Conservation (phyloP, 2,113 vertebrate species). For the Campylorhamphus procurvoides region DNA sequence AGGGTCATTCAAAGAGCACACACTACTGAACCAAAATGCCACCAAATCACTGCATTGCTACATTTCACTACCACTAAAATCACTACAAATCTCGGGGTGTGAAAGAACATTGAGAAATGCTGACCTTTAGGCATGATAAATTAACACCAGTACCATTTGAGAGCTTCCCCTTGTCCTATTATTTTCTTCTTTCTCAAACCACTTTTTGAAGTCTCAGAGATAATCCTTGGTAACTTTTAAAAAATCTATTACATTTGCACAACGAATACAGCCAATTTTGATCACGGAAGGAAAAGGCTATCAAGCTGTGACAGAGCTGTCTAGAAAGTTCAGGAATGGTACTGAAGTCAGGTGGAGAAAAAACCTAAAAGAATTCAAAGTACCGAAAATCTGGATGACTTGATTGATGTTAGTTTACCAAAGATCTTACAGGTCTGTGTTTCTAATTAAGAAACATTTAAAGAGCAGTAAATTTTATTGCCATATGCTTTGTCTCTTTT, state of each 20-base stretch:
- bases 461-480: not conserved
- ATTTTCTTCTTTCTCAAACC: not conserved
- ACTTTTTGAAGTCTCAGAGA: not conserved
- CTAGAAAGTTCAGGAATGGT: not conserved
- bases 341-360: not conserved
- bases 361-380: not conserved
- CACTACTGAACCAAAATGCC: not conserved
- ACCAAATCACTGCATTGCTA: not conserved
- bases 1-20: not conserved
- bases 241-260: not conserved
- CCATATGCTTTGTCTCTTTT: not conserved
- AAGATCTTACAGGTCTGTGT: not conserved
- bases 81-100: not conserved
- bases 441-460: not conserved
- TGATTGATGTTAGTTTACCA: not conserved
- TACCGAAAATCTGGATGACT: not conserved
- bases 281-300: not conserved
- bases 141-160: not conserved
- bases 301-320: not conserved
- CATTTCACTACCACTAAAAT: not conserved
- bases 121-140: not conserved
- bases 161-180: not conserved
- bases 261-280: not conserved
- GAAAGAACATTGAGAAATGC: not conserved
- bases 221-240: not conserved